Percentiles rank a stretch among this genome's conserved stretches.
Conservation (phyloP, 2,888 invertebrate species). For the Monopis laevigella region DNA sequence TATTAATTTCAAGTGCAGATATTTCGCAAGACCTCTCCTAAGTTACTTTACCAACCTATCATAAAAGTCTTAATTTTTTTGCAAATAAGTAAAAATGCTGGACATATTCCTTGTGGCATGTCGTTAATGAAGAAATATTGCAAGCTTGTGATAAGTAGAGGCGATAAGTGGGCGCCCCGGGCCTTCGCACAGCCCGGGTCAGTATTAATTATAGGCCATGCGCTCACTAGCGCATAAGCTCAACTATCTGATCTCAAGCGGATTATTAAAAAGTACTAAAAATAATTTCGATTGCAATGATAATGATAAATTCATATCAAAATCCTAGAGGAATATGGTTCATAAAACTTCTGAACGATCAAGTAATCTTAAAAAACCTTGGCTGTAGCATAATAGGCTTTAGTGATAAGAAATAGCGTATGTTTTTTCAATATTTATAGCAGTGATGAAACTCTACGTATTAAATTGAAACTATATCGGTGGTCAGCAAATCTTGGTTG, state of each 20-base stretch:
- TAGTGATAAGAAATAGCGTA: not conserved
- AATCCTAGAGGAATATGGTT: no score
- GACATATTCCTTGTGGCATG: slow-evolving; percentile 33
- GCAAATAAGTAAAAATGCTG: no score
- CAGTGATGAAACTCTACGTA: slow-evolving; percentile 57
- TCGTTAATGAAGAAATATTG: slow-evolving; percentile 64
- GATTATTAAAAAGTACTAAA: no score
- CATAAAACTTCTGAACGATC: no score
- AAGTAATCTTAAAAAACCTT: no score
- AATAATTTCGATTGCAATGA: no score
- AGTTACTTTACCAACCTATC: no score
- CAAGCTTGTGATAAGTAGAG: slow-evolving; percentile 45
- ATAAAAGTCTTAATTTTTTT: no score
- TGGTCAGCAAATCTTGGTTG: slow-evolving; percentile 62
- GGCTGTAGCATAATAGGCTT: not conserved
- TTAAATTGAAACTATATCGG: slow-evolving; percentile 67
- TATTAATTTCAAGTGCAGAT: not conserved
- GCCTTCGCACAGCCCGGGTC: slow-evolving; percentile 27
- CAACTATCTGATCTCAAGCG: slow-evolving; percentile 8
- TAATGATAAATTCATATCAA: no score
- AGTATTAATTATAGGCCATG: slow-evolving; percentile 40
- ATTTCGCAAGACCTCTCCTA: no score
- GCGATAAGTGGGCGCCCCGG: slow-evolving; percentile 42
- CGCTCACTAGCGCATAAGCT: not conserved
- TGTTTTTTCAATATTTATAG: slow-evolving; percentile 24